Evolutionary conservation across 2,113 vertebrate genomes (phyloP).

Genomic region (Thalassarche chlororhynchos): DNA sequence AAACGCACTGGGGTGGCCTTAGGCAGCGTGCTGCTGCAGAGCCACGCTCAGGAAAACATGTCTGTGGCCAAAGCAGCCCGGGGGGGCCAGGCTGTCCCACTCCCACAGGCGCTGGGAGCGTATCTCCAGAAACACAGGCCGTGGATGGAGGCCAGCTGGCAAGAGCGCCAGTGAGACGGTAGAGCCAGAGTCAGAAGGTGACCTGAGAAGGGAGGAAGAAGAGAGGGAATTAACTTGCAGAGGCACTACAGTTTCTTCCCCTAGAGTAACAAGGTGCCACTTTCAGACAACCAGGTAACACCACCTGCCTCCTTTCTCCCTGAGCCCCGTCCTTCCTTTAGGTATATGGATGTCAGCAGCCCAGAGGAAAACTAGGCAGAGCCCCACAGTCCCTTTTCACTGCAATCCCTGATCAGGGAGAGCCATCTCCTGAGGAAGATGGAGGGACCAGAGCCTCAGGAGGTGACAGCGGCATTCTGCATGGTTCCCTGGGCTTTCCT

Average conservation of each 20-base stretch:
- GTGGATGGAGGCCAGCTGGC: background rate
- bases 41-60: fast-evolving
- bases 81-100: background rate
- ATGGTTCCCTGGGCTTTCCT: background rate
- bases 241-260: background rate
- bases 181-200: background rate
- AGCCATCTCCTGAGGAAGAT: background rate
- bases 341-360: background rate
- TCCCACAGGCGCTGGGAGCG: background rate
- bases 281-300: background rate
- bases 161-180: background rate
- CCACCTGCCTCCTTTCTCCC: background rate
- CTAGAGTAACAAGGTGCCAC: background rate
- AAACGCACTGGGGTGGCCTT: background rate
- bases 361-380: background rate
- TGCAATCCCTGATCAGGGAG: background rate
- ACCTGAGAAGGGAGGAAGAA: background rate
- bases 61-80: background rate
- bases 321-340: background rate
- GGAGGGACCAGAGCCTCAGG: background rate
- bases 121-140: background rate
- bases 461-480: background rate
- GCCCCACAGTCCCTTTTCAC: background rate
- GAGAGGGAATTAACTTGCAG: background rate
- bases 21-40: background rate